A percentile compares a stretch with the other conserved stretches of the same genome.
These are phyloP conservation scores for Tetrao urogallus DNA, from an alignment of 2,113 vertebrate species.

Conservation along the genomic window DNA sequence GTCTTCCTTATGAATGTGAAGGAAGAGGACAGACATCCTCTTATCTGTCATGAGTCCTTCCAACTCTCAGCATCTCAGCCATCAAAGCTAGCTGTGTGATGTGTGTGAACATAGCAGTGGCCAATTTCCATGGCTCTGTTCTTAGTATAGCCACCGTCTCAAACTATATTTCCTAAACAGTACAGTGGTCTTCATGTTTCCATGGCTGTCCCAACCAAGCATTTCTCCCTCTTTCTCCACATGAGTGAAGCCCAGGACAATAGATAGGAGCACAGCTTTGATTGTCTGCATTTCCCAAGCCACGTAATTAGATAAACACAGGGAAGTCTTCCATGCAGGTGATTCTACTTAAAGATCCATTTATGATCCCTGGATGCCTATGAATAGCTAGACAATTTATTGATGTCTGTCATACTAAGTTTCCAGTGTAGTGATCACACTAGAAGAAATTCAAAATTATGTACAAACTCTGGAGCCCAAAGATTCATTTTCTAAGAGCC, in stretches of 20 bases:
- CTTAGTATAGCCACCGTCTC: neutral
- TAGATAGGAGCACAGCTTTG: neutral
- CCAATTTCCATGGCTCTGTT: neutral
- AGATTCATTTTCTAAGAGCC: neutral
- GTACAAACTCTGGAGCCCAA: neutral
- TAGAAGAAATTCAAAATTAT: neutral
- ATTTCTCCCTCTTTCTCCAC: rapidly evolving
- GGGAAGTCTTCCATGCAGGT: neutral
- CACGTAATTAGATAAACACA: neutral
- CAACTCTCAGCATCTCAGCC: neutral
- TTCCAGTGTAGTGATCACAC: neutral
- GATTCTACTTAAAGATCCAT: neutral
- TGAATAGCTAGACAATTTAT: neutral
- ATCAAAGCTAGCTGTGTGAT: neutral
- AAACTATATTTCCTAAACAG: neutral
- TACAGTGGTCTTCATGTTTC: neutral
- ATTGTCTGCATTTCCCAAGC: neutral
- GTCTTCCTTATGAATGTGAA: neutral
- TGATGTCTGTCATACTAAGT: rapidly evolving
- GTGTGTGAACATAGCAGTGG: neutral
- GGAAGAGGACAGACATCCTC: neutral
- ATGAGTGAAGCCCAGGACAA: neutral
- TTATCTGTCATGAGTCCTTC: neutral
- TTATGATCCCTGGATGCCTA: neutral
- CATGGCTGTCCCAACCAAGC: neutral